Evolutionary conservation across 1,140 invertebrate species (phyloP).

Genomic region (Palaemon carinicauda): DNA sequence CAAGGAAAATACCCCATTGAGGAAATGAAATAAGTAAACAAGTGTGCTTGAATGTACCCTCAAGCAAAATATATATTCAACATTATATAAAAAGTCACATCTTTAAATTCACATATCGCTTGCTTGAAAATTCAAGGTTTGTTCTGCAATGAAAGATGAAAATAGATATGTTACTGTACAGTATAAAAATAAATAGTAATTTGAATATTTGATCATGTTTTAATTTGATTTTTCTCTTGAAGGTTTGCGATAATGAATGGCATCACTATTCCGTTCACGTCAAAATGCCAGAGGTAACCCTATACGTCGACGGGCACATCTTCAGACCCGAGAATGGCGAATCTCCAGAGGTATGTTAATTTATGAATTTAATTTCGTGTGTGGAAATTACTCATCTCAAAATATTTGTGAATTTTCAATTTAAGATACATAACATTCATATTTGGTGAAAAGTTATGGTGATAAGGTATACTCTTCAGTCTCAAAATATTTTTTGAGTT

Average conservation of each 20-base stretch:
- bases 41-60: too few relatives aligned
- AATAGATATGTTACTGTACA: too few relatives aligned
- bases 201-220: background rate
- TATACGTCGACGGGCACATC: constrained; percentile 89
- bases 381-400: too few relatives aligned
- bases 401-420: too few relatives aligned
- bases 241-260: constrained; percentile 98
- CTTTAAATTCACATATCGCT: too few relatives aligned
- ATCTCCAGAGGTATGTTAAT: constrained; percentile 69
- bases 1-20: too few relatives aligned
- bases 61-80: too few relatives aligned
- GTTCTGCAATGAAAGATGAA: background rate
- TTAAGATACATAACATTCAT: too few relatives aligned
- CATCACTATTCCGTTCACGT: constrained; percentile 97
- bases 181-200: too few relatives aligned
- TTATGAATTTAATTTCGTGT: background rate
- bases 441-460: background rate
- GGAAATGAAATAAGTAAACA: too few relatives aligned
- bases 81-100: too few relatives aligned
- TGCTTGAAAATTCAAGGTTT: too few relatives aligned
- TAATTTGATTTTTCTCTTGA: constrained; percentile 47
- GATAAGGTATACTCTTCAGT: background rate
- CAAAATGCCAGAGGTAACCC: constrained; percentile 78
- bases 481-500: background rate
- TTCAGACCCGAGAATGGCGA: constrained; percentile 84